Conservation (phyloP, 1,140 invertebrate species). For the Branchinecta lynchi region DNA sequence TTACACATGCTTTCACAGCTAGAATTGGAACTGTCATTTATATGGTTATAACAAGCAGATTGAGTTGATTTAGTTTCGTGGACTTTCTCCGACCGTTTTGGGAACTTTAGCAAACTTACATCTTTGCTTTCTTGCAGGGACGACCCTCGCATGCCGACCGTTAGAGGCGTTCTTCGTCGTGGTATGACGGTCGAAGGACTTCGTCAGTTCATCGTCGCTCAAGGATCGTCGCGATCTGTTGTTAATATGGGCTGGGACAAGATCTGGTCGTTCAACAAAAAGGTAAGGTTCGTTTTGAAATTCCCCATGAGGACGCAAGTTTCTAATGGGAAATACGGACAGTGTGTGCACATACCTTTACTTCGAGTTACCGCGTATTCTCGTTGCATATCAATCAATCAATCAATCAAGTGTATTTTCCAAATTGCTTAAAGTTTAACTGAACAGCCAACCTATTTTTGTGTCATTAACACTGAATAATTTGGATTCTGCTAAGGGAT, state of each 20-base stretch:
- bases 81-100: no score
- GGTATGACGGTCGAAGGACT: slow-evolving; percentile 96
- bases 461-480: no score
- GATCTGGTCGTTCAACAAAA: slow-evolving; percentile 99
- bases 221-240: slow-evolving; percentile 91
- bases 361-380: no score
- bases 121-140: slow-evolving; percentile 44
- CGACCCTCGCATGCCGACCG: slow-evolving; percentile 96
- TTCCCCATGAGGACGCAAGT: no score
- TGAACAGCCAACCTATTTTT: no score
- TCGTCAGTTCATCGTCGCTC: slow-evolving; percentile 95
- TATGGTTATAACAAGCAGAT: background rate
- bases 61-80: no score
- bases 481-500: no score
- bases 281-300: slow-evolving; percentile 39
- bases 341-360: no score
- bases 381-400: no score
- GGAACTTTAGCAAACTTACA: background rate
- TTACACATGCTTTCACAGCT: background rate
- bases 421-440: no score
- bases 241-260: slow-evolving; percentile 99
- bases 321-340: no score
- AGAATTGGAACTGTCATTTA: background rate
- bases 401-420: no score
- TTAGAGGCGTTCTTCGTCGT: slow-evolving; percentile 80